Evolutionary conservation across 2,113 vertebrate genomes (phyloP).

Genomic region (Morone chrysops): DNA sequence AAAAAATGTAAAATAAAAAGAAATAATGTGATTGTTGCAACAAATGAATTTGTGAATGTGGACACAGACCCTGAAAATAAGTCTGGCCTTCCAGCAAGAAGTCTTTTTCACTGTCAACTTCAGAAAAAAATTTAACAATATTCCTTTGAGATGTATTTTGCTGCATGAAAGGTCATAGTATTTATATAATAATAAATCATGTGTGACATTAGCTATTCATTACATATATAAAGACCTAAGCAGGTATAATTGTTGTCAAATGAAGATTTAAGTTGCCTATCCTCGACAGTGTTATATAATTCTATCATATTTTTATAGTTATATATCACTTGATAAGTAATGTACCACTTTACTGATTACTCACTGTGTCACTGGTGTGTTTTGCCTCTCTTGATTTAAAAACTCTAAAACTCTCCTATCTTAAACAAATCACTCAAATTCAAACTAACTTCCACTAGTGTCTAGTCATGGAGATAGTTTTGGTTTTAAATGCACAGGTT

Average conservation of each 20-base stretch:
- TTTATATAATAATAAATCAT: background rate
- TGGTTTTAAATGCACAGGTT: background rate
- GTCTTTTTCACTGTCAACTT: background rate
- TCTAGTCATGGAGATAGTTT: background rate
- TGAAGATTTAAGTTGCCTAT: background rate
- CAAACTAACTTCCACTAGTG: no score
- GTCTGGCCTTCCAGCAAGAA: background rate
- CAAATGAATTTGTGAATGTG: background rate
- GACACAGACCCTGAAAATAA: background rate
- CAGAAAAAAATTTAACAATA: background rate
- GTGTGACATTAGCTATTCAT: background rate
- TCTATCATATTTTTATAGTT: background rate
- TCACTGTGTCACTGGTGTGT: background rate
- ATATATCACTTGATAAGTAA: background rate
- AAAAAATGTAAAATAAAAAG: background rate
- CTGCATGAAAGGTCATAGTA: background rate
- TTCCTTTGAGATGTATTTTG: background rate
- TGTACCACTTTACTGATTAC: background rate
- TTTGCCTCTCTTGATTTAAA: background rate
- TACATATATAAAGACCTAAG: background rate
- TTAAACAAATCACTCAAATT: background rate
- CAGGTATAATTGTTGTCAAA: background rate
- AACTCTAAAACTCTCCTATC: background rate
- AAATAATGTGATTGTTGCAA: background rate
- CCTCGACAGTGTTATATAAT: background rate